phyloP scores from a whole-genome alignment of 2,888 invertebrate genomes.

The Lycia hirtaria region DNA sequence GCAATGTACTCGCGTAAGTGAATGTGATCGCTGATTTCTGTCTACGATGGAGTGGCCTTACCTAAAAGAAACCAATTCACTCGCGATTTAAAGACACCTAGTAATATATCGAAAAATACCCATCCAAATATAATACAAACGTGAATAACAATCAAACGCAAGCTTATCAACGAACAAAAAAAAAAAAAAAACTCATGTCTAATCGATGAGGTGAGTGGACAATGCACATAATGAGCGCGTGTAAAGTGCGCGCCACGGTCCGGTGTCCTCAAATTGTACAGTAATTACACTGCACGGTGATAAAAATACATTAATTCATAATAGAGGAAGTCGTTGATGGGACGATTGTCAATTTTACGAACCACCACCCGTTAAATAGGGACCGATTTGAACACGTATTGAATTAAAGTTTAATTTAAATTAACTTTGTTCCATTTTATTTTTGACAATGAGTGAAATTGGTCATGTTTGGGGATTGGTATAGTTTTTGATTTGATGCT shows the following conservation, averaged over 20 bases:
- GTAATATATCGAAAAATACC: no score
- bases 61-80: no score
- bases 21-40: no score
- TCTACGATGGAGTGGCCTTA: no score
- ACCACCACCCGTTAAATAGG: constrained; percentile 42
- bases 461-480: background rate
- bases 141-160: background rate
- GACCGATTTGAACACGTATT: constrained; percentile 39
- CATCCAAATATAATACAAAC: background rate
- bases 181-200: constrained; percentile 7
- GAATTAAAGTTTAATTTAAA: constrained; percentile 36
- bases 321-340: constrained; percentile 63
- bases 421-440: constrained; percentile 23
- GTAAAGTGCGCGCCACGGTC: constrained; percentile 57
- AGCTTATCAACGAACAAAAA: no score
- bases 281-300: constrained; percentile 68
- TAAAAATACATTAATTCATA: constrained; percentile 62
- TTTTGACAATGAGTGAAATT: background rate
- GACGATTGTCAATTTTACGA: constrained; percentile 47
- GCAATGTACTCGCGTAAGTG: no score
- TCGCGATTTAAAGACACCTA: no score
- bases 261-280: constrained; percentile 67
- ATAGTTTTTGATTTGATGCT: background rate
- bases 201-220: constrained; percentile 23
- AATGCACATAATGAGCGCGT: constrained; percentile 40